A percentile compares a stretch with the other conserved stretches of the same genome.
phyloP scores from a whole-genome alignment of 1,140 invertebrate genomes.

The Colletes gigas region DNA sequence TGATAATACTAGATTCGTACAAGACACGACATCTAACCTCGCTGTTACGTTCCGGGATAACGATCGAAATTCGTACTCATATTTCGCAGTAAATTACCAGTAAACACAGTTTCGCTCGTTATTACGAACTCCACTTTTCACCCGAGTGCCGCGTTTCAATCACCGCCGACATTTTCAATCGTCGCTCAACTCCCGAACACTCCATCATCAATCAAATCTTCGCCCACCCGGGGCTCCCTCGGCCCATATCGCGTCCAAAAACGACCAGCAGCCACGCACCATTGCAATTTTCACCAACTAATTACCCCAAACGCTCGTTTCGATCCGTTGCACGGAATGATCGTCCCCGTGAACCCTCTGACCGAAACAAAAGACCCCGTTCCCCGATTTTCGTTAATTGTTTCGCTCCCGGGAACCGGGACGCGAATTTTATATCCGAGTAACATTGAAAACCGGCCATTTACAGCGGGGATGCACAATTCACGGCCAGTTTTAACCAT shows the following conservation, averaged over 20 bases:
- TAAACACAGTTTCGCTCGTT: constrained; percentile 10
- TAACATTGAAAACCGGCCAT: no score
- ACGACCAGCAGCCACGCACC: constrained; percentile 1
- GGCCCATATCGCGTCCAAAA: constrained; percentile 4
- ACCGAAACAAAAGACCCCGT: neutral
- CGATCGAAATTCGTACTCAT: no score
- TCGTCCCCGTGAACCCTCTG: neutral
- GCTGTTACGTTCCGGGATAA: no score
- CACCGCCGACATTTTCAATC: constrained; percentile 12
- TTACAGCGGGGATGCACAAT: no score
- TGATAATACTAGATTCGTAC: no score
- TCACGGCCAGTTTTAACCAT: no score
- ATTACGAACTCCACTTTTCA: constrained; percentile 17
- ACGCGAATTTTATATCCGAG: no score
- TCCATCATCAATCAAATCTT: constrained; percentile 12
- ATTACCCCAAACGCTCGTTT: neutral
- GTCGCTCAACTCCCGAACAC: neutral
- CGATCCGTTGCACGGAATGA: neutral
- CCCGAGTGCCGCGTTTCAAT: constrained; percentile 2
- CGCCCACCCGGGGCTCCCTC: neutral
- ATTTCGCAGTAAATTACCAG: neutral
- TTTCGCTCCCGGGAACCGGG: no score
- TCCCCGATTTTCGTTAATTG: neutral
- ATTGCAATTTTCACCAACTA: constrained; percentile 7
- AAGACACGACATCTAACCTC: no score